Conservation (phyloP, 2,113 vertebrate genomes). For the Lynx canadensis region DNA sequence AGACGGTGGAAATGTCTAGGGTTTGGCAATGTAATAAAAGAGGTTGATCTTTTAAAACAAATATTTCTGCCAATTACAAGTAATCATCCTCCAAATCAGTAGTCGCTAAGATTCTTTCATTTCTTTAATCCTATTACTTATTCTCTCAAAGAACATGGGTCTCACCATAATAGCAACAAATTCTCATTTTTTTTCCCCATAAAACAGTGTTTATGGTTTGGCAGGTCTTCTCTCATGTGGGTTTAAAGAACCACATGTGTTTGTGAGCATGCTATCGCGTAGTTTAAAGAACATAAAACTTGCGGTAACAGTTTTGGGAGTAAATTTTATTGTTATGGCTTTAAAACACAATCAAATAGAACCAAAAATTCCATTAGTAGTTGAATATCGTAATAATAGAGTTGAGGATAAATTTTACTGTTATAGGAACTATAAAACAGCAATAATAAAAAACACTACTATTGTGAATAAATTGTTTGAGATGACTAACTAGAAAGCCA, state of each 20-base stretch:
- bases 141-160: conserved; percentile 1
- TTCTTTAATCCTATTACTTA: conserved; percentile 22
- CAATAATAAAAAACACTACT: conserved; percentile 72
- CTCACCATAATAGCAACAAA: not conserved
- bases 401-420: conserved; percentile 77
- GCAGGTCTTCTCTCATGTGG: not conserved
- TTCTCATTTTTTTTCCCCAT: not conserved
- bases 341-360: conserved; percentile 77
- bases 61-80: conserved; percentile 44
- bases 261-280: conserved; percentile 64
- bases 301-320: conserved; percentile 72
- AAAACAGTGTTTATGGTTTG: conserved; percentile 48
- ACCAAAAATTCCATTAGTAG: conserved; percentile 77
- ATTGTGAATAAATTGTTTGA: conserved; percentile 76
- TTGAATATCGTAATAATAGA: conserved; percentile 76
- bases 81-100: conserved; percentile 32
- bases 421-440: conserved; percentile 75
- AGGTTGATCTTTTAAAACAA: conserved; percentile 47
- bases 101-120: conserved; percentile 26
- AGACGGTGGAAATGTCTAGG: conserved; percentile 7
- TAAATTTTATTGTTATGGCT: conserved; percentile 79
- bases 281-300: conserved; percentile 75
- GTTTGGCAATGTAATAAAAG: conserved; percentile 41
- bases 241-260: conserved; percentile 61
- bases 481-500: conserved; percentile 76